These are phyloP conservation scores for Volucella zonaria DNA, from an alignment of 2,888 invertebrate species.

Conservation along the genomic window DNA sequence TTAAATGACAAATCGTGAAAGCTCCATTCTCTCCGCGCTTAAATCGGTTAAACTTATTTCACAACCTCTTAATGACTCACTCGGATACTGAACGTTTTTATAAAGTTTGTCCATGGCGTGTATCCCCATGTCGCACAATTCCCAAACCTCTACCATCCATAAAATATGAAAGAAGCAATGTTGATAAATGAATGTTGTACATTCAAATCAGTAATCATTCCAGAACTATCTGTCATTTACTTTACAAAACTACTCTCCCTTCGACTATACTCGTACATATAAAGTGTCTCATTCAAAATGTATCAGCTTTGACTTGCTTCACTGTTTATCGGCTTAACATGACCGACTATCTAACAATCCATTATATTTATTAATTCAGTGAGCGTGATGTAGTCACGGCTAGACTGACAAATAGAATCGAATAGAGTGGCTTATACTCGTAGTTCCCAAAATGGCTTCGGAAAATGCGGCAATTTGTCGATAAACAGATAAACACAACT, in stretches of 20 bases:
- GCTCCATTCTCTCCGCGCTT: not conserved
- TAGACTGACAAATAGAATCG: too few species aligned
- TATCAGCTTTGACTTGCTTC: slow-evolving; percentile 24
- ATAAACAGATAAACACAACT: not conserved
- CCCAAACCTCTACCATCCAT: not conserved
- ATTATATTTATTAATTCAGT: not conserved
- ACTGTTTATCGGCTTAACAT: slow-evolving; percentile 14
- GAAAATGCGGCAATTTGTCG: not conserved
- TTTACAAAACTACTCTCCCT: slow-evolving; percentile 5
- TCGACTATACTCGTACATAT: not conserved
- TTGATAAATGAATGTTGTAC: not conserved
- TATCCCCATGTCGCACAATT: not conserved
- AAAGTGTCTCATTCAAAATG: not conserved
- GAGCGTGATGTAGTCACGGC: too few species aligned
- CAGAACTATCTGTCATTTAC: slow-evolving; percentile 10
- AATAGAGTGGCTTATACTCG: not conserved
- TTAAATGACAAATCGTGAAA: too few species aligned
- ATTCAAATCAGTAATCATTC: slow-evolving; percentile 18
- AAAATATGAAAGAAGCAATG: slow-evolving; percentile 6
- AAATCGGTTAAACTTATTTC: slow-evolving; percentile 1
- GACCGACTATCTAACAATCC: slow-evolving; percentile 3
- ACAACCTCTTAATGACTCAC: slow-evolving; percentile 7
- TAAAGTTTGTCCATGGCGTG: slow-evolving; percentile 14
- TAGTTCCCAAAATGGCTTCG: not conserved
- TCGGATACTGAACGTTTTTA: not conserved